Base-by-base conservation (phyloP, 1,140 invertebrate species). In the Drosophila lacteicornis region DNA sequence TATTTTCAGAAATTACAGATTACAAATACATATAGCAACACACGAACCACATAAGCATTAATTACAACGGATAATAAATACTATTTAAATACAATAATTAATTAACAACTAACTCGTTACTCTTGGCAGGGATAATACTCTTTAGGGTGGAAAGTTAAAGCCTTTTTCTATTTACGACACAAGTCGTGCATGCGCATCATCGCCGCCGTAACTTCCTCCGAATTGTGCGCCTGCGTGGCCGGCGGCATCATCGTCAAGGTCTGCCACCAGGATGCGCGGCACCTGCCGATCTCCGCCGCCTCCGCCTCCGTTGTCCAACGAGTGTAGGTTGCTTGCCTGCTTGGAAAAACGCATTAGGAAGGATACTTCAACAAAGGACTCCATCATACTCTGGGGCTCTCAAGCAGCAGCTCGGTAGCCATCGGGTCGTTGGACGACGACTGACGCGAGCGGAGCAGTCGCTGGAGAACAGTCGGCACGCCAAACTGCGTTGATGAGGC, bases 101-200 rank as follows among this genome's bases (percentile, higher is more conserved):
- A 47, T 33, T n/a, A 33, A 5, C 12, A 50, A 50, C 49, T 40
- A 67, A 49, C 45, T 22, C 17, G 51, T 49, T 25, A 38, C 3
- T 11, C 1, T 4, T 25, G 33, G 33, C 33, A 33, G 1, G 33
- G 33, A 33, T 33, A 33, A 33, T 33, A 36, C 33, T 11, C 9
- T 36, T 36, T 3, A 11, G 27, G 38, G 38, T 4, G 12, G 4
- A 19, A 19, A 7, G 6, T 5, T 49, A 46, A 3, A 3, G 8
- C 2, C 33, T 36, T 11, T 11, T 11, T 11, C 9, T 62, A 90
- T 74, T 73, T 92, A 87, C 55, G 87, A 60, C 61, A 90, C 78
- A 86, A 84, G 75, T 76, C 79, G 65, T 60, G 76, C 75, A 88
- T 77, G 68, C 57, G 79, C 76, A 82, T 90, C 91, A 87, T 92